These are phyloP conservation scores for Psix sp. DNA, from an alignment of 1,140 invertebrate genomes.

Conservation along the genomic window DNA sequence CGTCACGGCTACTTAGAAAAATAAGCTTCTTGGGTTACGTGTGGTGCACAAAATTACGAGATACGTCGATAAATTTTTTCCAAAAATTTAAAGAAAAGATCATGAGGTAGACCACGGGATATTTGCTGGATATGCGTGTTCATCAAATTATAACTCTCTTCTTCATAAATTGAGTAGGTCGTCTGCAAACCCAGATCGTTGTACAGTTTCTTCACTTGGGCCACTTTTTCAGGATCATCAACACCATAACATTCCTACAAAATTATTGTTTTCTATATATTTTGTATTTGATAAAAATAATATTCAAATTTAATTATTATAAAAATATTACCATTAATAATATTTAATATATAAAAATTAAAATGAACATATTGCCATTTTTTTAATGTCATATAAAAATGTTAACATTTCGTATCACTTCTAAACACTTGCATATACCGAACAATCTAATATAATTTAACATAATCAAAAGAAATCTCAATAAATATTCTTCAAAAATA, in stretches of 20 bases:
- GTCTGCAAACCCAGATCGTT: constrained; percentile 86
- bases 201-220: constrained; percentile 87
- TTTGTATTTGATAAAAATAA: too few relatives aligned
- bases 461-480: too few relatives aligned
- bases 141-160: constrained; percentile 89
- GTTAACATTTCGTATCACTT: too few relatives aligned
- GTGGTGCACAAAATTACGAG: constrained; percentile 66
- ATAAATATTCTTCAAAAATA: constrained; percentile 52
- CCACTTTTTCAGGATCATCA: constrained; percentile 82
- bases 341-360: too few relatives aligned
- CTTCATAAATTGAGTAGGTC: constrained; percentile 90
- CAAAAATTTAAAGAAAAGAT: constrained; percentile 88
- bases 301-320: too few relatives aligned
- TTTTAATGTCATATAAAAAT: too few relatives aligned
- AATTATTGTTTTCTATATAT: background rate
- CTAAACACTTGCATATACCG: too few relatives aligned
- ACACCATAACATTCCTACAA: constrained; percentile 86
- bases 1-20: constrained; percentile 12
- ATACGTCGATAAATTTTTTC: constrained; percentile 87
- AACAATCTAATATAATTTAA: too few relatives aligned
- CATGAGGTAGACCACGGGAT: constrained; percentile 87
- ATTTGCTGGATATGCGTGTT: constrained; percentile 91
- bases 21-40: constrained; percentile 10
- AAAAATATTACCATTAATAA: too few relatives aligned
- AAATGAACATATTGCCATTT: too few relatives aligned